Percentiles rank a stretch among this genome's conserved stretches.
Conservation (phyloP, 1,140 invertebrate species). For the Episyrphus balteatus region DNA sequence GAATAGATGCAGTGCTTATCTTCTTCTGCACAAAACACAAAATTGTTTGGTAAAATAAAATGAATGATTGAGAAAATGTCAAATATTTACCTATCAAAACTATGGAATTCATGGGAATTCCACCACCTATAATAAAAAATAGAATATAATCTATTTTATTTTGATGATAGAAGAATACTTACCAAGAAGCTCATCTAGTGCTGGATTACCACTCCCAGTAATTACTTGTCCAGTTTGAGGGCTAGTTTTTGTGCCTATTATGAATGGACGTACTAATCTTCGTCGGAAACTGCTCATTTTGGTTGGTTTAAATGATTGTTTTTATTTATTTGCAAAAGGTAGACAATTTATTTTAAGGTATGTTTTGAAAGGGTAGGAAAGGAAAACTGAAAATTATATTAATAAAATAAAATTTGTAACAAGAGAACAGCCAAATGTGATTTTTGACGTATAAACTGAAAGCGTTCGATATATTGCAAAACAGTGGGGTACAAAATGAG, state of each 20-base stretch:
- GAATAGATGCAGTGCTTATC: slow-evolving; percentile 64
- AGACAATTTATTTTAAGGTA: no score
- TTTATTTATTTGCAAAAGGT: no score
- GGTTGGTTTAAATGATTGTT: not conserved
- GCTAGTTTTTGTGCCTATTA: slow-evolving; percentile 53
- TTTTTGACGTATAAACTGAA: no score
- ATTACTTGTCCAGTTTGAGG: slow-evolving; percentile 56
- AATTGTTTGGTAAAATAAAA: slow-evolving; percentile 1
- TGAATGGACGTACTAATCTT: slow-evolving; percentile 27
- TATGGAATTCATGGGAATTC: slow-evolving; percentile 48
- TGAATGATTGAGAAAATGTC: slow-evolving; percentile 3
- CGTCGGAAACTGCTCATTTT: slow-evolving; percentile 35
- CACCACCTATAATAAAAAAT: slow-evolving; percentile 40
- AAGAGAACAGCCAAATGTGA: no score
- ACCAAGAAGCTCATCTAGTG: slow-evolving; percentile 58
- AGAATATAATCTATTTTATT: slow-evolving; percentile 9
- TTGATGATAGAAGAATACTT: slow-evolving; percentile 14
- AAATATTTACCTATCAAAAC: slow-evolving; percentile 43
- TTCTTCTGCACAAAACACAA: slow-evolving; percentile 53
- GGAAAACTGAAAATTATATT: no score
- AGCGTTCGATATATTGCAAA: no score
- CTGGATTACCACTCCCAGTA: slow-evolving; percentile 57
- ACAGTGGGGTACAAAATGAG: no score
- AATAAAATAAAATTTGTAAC: no score
- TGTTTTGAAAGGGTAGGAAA: no score